Conservation (phyloP, 2,113 vertebrate species). For the Otolemur garnettii region DNA sequence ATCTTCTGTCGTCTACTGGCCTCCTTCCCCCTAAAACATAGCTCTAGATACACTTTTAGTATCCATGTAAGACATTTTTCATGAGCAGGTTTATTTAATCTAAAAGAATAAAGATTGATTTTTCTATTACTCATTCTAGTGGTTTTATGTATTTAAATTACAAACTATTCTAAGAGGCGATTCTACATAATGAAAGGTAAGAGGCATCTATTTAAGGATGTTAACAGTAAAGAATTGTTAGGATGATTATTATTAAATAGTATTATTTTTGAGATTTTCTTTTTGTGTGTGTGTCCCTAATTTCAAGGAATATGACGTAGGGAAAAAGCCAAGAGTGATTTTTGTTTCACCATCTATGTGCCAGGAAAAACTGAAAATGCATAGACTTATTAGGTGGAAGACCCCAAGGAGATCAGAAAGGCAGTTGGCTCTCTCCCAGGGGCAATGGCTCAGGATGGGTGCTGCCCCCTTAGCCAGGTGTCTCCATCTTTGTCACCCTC, state of each 20-base stretch:
- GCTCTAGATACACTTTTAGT: conserved; percentile 6
- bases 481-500: conserved; percentile 9
- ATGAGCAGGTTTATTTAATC: conserved; percentile 63
- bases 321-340: background rate
- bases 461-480: background rate
- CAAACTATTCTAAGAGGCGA: conserved; percentile 52
- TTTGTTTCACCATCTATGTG: background rate
- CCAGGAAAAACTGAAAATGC: background rate
- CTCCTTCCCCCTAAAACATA: background rate
- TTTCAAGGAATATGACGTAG: conserved; percentile 30
- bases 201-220: conserved; percentile 55
- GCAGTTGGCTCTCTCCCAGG: background rate
- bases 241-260: background rate
- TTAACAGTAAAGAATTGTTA: conserved; percentile 51
- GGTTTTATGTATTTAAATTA: conserved; percentile 75
- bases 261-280: background rate
- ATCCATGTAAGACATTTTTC: conserved; percentile 55
- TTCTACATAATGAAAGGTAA: conserved; percentile 69
- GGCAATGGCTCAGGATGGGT: background rate
- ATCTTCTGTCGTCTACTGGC: background rate
- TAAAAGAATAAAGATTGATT: conserved; percentile 55
- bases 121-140: conserved; percentile 59
- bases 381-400: background rate
- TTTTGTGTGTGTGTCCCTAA: background rate
- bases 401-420: background rate